phyloP scores from a whole-genome alignment of 1,140 invertebrate species.

The Caenorhabditis briggsae region DNA sequence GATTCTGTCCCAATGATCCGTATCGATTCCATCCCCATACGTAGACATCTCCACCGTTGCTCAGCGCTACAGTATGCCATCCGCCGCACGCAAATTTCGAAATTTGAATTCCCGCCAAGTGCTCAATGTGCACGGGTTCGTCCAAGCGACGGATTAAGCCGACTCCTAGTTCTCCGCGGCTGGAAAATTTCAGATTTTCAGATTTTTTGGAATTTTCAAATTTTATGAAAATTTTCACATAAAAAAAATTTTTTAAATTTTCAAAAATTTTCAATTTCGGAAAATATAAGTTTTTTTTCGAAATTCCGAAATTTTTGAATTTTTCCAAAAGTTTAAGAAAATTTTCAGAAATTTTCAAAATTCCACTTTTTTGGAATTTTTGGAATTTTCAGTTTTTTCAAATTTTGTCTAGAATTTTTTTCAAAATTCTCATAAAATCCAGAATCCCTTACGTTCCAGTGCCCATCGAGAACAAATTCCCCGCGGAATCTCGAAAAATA shows the following conservation, averaged over 20 bases:
- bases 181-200: not conserved
- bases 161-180: constrained; percentile 22
- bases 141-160: constrained; percentile 10
- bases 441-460: constrained; percentile 18
- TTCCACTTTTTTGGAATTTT: not conserved
- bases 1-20: constrained; percentile 4
- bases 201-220: not conserved
- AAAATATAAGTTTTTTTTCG: not conserved
- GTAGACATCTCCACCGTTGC: not conserved
- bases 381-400: too few relatives aligned
- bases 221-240: too few relatives aligned
- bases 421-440: too few relatives aligned
- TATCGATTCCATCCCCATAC: constrained; percentile 48
- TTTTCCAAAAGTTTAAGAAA: too few relatives aligned
- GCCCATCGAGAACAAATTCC: constrained; percentile 39
- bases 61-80: constrained; percentile 40
- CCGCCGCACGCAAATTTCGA: not conserved
- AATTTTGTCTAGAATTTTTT: too few relatives aligned
- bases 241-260: too few relatives aligned
- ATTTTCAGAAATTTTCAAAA: not conserved
- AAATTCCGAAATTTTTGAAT: too few relatives aligned
- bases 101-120: constrained; percentile 16
- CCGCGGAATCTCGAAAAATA: not conserved
- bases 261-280: too few relatives aligned
- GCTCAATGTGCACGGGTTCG: constrained; percentile 29